Percentiles rank a stretch among this genome's conserved stretches.
Conservation (phyloP, 2,888 invertebrate species). For the Spatulosminthurus flaviceps region DNA sequence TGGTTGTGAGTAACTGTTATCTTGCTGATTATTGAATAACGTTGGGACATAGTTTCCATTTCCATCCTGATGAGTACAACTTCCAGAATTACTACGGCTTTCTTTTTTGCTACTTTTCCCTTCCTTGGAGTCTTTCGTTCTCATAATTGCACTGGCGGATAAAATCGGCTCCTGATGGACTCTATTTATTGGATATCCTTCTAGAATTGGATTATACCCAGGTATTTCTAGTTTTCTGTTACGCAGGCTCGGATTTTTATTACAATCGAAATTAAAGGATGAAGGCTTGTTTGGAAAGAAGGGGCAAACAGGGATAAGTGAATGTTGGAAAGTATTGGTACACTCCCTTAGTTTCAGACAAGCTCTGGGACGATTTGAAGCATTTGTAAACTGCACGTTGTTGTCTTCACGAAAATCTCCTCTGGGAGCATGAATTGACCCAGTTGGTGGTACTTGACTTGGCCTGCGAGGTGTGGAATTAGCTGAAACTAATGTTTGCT, state of each 20-base stretch:
- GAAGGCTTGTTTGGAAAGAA: background rate
- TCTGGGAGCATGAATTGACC: slow-evolving; percentile 2
- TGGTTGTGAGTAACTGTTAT: background rate
- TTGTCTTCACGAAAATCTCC: background rate
- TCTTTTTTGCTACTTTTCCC: slow-evolving; percentile 15
- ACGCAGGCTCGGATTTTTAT: background rate
- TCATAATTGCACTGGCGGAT: background rate
- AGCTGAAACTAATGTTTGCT: background rate
- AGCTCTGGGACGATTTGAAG: background rate
- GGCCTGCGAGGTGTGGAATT: background rate
- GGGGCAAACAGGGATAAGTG: background rate
- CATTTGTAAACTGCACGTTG: background rate
- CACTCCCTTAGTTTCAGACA: background rate
- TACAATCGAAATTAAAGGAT: slow-evolving; percentile 20
- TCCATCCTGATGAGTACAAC: slow-evolving; percentile 26
- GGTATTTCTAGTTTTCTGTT: slow-evolving; percentile 21
- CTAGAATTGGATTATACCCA: background rate
- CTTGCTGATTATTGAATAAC: background rate
- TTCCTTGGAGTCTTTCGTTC: background rate
- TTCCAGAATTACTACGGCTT: background rate
- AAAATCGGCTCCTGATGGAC: background rate
- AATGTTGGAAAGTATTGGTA: background rate
- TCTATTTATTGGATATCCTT: background rate
- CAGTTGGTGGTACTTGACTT: background rate
- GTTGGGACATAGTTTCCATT: slow-evolving; percentile 16